Evolutionary conservation across 2,888 invertebrate species (phyloP).

Genomic region (Volucella inflata): DNA sequence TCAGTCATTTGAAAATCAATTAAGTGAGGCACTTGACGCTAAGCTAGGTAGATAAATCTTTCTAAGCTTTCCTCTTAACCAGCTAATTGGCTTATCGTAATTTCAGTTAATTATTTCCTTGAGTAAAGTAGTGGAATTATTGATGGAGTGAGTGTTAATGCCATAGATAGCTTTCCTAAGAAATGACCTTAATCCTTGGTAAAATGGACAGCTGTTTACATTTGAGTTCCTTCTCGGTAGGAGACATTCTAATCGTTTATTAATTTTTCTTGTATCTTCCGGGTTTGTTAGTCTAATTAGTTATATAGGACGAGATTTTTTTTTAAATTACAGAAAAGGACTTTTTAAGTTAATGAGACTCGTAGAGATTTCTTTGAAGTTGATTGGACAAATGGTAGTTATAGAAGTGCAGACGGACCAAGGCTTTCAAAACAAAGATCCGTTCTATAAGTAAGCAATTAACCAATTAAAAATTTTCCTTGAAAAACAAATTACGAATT

Average conservation of each 20-base stretch:
- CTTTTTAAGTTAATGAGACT: too few species aligned
- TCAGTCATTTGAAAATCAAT: constrained; percentile 11
- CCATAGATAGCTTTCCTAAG: background rate
- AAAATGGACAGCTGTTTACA: constrained; percentile 24
- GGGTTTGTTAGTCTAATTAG: background rate
- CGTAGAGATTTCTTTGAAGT: too few species aligned
- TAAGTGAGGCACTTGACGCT: background rate
- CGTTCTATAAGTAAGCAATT: too few species aligned
- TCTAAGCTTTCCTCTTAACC: constrained; percentile 18
- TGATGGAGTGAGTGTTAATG: background rate
- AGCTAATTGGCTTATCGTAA: constrained; percentile 27
- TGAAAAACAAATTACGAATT: too few species aligned
- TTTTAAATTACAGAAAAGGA: too few species aligned
- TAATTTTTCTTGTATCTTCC: constrained; percentile 5
- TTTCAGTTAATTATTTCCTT: constrained; percentile 29
- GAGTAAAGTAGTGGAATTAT: background rate
- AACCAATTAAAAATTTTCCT: too few species aligned
- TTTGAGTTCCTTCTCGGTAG: background rate
- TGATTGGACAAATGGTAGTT: too few species aligned
- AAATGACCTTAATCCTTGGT: constrained; percentile 15
- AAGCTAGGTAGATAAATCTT: constrained; percentile 5
- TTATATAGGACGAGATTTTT: too few species aligned
- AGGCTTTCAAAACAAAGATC: too few species aligned
- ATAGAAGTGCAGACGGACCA: too few species aligned
- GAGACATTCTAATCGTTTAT: constrained; percentile 9